Conservation (phyloP, 1,140 invertebrate species). For the Heliconius nattereri region DNA sequence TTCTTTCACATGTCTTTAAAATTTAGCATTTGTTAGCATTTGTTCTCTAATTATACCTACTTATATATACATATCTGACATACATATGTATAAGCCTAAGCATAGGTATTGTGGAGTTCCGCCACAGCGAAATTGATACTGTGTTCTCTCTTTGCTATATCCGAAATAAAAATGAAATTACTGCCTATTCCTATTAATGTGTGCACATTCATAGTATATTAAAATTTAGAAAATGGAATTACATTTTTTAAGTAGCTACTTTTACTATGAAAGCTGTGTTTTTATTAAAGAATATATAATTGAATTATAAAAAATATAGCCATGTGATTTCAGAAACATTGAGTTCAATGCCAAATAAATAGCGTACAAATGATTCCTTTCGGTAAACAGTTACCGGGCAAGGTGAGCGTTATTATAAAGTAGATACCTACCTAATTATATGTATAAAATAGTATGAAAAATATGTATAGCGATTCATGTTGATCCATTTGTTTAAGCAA, state of each 20-base stretch:
- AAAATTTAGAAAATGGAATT: too few relatives aligned
- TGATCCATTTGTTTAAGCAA: background rate
- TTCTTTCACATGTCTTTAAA: background rate
- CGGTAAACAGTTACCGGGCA: constrained; percentile 18
- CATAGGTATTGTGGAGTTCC: too few relatives aligned
- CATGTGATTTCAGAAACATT: constrained; percentile 9
- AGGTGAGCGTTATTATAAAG: constrained; percentile 15
- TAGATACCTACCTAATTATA: constrained; percentile 7
- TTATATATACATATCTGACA: too few relatives aligned
- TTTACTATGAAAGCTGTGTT: too few relatives aligned
- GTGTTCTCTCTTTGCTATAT: too few relatives aligned
- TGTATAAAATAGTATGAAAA: background rate
- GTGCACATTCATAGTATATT: too few relatives aligned
- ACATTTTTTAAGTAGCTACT: too few relatives aligned
- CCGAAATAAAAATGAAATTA: too few relatives aligned
- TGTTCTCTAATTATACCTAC: background rate
- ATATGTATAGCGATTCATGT: background rate
- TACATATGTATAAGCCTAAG: too few relatives aligned
- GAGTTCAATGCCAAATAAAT: constrained; percentile 23
- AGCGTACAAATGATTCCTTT: constrained; percentile 19
- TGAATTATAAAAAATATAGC: background rate
- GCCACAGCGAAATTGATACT: too few relatives aligned
- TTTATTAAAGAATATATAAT: too few relatives aligned
- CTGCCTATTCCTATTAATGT: too few relatives aligned
- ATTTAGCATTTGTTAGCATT: background rate